These are phyloP conservation scores for Phyllopteryx taeniolatus DNA, from an alignment of 2,113 vertebrate species.

Conservation along the genomic window DNA sequence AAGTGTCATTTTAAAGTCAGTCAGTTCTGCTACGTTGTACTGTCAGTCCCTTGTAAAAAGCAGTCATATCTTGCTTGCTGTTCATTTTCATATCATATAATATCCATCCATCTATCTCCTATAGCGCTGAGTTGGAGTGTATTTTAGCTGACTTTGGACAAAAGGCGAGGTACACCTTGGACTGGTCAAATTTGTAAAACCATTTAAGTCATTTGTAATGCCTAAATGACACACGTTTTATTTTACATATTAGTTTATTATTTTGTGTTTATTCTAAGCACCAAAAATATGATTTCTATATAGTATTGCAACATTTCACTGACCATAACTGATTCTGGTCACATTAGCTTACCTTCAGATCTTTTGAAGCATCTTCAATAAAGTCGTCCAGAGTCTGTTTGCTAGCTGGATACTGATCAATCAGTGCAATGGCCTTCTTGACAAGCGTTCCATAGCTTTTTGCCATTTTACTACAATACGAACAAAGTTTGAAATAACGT, in stretches of 20 bases:
- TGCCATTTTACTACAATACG: constrained; percentile 72
- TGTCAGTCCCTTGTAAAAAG: not conserved
- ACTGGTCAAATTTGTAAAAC: too few species aligned
- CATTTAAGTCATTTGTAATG: too few species aligned
- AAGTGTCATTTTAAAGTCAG: not conserved
- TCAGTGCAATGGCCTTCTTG: constrained; percentile 67
- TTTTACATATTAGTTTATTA: too few species aligned
- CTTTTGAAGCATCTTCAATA: constrained; percentile 62
- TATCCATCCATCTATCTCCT: too few species aligned
- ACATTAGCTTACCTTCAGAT: constrained; percentile 74
- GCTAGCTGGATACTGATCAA: constrained; percentile 74
- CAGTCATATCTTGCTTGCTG: not conserved
- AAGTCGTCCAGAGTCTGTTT: constrained; percentile 77
- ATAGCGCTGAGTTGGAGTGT: too few species aligned
- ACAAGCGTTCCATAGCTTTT: constrained; percentile 70
- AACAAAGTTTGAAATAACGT: not conserved
- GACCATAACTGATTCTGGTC: not conserved
- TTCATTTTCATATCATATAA: too few species aligned
- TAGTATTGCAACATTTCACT: not conserved
- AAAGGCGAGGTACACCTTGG: too few species aligned
- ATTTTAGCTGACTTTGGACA: too few species aligned
- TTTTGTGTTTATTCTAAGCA: too few species aligned
- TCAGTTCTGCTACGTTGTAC: not conserved
- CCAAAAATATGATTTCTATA: not conserved
- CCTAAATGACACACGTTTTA: too few species aligned